Percentiles rank a stretch among this genome's conserved stretches.
Evolutionary conservation across 2,797 vertebrate species (phyloP).

Genomic region (Sylvia borin): DNA sequence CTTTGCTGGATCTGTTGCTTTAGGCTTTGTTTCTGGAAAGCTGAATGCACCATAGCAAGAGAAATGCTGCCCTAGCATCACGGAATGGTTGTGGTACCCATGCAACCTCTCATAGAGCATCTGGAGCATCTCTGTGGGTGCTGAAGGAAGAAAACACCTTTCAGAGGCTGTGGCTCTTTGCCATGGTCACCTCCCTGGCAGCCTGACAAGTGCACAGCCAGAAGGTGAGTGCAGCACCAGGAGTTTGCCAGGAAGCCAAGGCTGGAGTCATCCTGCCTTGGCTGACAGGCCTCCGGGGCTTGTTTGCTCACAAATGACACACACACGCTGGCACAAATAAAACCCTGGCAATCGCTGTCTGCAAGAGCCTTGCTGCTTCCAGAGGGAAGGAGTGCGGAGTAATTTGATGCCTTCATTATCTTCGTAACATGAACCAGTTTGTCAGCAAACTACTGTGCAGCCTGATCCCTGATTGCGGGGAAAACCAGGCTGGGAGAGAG

Average conservation of each 20-base stretch:
- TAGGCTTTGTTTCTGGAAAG: background rate
- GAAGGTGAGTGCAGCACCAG: background rate
- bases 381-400: slow-evolving; percentile 56
- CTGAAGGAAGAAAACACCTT: background rate
- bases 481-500: slow-evolving; percentile 34
- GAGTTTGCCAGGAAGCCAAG: background rate
- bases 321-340: background rate
- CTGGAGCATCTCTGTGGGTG: background rate
- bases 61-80: background rate
- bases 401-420: slow-evolving; percentile 73
- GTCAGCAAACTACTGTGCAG: slow-evolving; percentile 65
- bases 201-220: background rate
- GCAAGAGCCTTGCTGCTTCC: slow-evolving; percentile 43
- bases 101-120: background rate
- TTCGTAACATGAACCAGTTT: slow-evolving; percentile 66
- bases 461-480: slow-evolving; percentile 47
- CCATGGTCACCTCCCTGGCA: background rate
- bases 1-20: background rate
- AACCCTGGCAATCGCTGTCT: slow-evolving; percentile 46
- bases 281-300: slow-evolving; percentile 22
- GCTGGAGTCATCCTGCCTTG: background rate
- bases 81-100: background rate
- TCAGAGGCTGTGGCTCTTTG: background rate
- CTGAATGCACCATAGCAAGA: background rate
- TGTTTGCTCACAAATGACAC: slow-evolving; percentile 15